Conservation (phyloP, 2,888 invertebrate genomes). For the Thumatha senex region DNA sequence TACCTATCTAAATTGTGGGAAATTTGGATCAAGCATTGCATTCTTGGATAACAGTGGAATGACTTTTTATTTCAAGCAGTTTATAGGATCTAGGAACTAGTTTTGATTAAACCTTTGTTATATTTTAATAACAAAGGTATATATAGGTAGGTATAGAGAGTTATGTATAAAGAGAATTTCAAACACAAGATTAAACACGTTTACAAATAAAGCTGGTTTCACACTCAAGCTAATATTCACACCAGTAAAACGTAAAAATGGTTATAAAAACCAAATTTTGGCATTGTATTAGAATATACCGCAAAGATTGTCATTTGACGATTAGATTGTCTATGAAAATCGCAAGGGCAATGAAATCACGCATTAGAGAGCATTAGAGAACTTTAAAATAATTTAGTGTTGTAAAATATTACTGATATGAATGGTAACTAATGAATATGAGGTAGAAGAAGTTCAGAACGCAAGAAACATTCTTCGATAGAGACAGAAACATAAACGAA, state of each 20-base stretch:
- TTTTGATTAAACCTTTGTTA: conserved; percentile 27
- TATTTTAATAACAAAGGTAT: conserved; percentile 19
- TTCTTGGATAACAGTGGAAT: conserved; percentile 56
- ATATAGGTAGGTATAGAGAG: conserved; percentile 19
- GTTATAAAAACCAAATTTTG: neutral
- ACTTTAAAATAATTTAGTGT: neutral
- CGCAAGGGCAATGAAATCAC: neutral
- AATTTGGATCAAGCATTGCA: conserved; percentile 60
- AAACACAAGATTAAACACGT: conserved; percentile 59
- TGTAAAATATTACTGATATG: conserved; percentile 38
- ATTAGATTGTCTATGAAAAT: neutral
- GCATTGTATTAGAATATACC: neutral
- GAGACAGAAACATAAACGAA: conserved; percentile 53
- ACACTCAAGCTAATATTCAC: conserved; percentile 42
- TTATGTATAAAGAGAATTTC: conserved; percentile 49
- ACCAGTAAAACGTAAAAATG: conserved; percentile 24
- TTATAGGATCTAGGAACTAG: conserved; percentile 39
- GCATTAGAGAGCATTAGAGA: neutral
- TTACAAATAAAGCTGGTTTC: conserved; percentile 58
- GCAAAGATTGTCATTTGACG: neutral
- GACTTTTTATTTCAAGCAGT: conserved; percentile 44
- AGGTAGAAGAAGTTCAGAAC: conserved; percentile 47
- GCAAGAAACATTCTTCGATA: conserved; percentile 48
- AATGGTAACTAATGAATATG: conserved; percentile 46
- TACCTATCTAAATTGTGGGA: conserved; percentile 45